A percentile compares a stretch with the other conserved stretches of the same genome.
Conservation (phyloP, 1,140 invertebrate genomes). For the Dinothrombium tinctorium region DNA sequence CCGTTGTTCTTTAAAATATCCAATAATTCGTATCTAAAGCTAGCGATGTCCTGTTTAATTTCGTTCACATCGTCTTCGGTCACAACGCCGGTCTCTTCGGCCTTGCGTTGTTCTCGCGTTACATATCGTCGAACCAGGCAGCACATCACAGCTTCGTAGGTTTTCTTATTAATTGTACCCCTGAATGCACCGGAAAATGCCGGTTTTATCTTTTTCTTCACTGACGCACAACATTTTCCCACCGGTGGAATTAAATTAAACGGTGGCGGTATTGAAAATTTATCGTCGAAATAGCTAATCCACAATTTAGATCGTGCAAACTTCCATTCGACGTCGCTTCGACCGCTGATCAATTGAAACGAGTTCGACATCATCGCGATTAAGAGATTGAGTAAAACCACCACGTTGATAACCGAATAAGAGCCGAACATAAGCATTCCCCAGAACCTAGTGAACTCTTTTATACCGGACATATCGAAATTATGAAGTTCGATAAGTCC, state of each 20-base stretch:
- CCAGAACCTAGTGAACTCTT: constrained; percentile 67
- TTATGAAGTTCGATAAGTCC: constrained; percentile 63
- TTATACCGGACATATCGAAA: constrained; percentile 60
- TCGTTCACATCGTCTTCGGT: constrained; percentile 91
- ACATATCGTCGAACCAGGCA: constrained; percentile 53
- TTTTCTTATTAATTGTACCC: background rate
- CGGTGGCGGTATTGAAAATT: constrained; percentile 55
- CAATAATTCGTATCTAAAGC: constrained; percentile 56
- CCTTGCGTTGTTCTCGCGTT: constrained; percentile 46
- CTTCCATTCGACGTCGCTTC: constrained; percentile 73
- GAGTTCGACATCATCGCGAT: constrained; percentile 94
- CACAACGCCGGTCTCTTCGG: constrained; percentile 54
- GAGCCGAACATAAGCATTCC: constrained; percentile 62
- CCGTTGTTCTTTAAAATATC: constrained; percentile 60
- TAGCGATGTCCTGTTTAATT: constrained; percentile 76
- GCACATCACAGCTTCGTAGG: constrained; percentile 38
- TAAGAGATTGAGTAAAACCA: constrained; percentile 74
- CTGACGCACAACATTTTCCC: background rate
- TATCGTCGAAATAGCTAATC: constrained; percentile 77
- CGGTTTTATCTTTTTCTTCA: background rate
- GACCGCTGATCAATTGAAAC: constrained; percentile 64
- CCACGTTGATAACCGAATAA: constrained; percentile 71
- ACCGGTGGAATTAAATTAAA: constrained; percentile 59
- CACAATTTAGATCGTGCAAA: constrained; percentile 68
- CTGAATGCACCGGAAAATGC: background rate